phyloP scores from a whole-genome alignment of 2,888 invertebrate genomes.

The Pristionchus mayeri region DNA sequence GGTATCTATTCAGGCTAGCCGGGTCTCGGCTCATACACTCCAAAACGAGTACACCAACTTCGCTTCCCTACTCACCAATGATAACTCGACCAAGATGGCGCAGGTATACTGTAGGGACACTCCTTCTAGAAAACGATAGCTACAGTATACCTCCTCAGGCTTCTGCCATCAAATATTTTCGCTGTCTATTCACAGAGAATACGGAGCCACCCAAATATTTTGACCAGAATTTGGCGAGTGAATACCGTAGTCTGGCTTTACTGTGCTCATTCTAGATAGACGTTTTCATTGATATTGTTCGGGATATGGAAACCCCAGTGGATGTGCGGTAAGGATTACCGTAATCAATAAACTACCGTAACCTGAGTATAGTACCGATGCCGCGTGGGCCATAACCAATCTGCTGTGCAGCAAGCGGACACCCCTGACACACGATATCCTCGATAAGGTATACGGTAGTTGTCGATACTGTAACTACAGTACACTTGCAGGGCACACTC shows the following conservation, averaged over 20 bases:
- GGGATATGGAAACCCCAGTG: neutral
- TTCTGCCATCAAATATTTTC: slow-evolving; percentile 33
- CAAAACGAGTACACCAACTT: neutral
- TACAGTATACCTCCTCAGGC: slow-evolving; percentile 33
- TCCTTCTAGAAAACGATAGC: neutral
- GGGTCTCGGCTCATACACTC: neutral
- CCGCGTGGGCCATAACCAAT: slow-evolving; percentile 48
- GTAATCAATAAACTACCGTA: neutral
- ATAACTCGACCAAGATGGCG: slow-evolving; percentile 35
- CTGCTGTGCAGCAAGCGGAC: slow-evolving; percentile 41
- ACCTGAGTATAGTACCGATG: neutral
- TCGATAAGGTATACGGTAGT: slow-evolving; percentile 46
- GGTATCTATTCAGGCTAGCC: neutral
- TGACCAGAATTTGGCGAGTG: neutral
- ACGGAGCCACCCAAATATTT: slow-evolving; percentile 42
- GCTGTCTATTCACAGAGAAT: slow-evolving; percentile 40
- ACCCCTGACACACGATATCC: slow-evolving; percentile 37
- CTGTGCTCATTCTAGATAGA: neutral
- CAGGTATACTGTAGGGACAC: slow-evolving; percentile 24
- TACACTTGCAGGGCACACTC: slow-evolving; percentile 1
- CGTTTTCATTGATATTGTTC: neutral
- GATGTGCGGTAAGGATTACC: slow-evolving; percentile 15
- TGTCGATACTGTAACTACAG: neutral
- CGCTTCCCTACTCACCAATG: neutral
- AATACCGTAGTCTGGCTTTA: neutral